phyloP scores from a whole-genome alignment of 2,797 vertebrate genomes.

The Lindbergichthys nudifrons region DNA sequence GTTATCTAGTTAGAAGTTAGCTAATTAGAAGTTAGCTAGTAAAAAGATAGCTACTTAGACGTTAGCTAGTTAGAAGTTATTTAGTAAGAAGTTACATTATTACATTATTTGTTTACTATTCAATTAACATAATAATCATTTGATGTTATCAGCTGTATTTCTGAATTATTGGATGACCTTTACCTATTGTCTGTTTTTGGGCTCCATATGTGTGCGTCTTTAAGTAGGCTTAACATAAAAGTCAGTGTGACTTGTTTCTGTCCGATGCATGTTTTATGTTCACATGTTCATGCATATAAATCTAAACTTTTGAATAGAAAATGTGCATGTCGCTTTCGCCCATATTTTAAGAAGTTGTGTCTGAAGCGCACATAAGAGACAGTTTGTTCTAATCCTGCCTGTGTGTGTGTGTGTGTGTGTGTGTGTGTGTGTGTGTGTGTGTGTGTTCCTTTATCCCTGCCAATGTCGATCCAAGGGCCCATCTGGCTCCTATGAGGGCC shows the following conservation, averaged over 20 bases:
- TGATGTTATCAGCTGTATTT: background rate
- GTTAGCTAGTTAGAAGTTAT: no score
- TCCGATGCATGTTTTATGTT: background rate
- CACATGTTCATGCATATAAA: conserved; percentile 3
- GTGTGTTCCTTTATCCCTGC: conserved; percentile 58
- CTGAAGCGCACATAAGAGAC: conserved; percentile 44
- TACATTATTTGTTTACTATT: background rate
- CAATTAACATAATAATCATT: background rate
- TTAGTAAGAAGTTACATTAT: no score
- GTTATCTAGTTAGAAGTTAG: no score
- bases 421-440: conserved; percentile 32
- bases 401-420: conserved; percentile 23
- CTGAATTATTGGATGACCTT: no score
- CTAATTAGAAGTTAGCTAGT: no score
- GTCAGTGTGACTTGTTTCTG: background rate
- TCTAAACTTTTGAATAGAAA: conserved; percentile 6
- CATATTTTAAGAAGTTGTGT: conserved; percentile 27
- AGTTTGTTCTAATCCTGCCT: conserved; percentile 59
- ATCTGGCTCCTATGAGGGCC: conserved; percentile 80
- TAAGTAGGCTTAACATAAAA: no score
- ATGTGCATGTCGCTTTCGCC: background rate
- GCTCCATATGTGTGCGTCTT: background rate
- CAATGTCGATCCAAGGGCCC: conserved; percentile 66
- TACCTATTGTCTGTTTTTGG: background rate
- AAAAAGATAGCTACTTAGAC: no score